Conservation (phyloP, 2,888 invertebrate genomes). For the Myopa tessellatipennis region DNA sequence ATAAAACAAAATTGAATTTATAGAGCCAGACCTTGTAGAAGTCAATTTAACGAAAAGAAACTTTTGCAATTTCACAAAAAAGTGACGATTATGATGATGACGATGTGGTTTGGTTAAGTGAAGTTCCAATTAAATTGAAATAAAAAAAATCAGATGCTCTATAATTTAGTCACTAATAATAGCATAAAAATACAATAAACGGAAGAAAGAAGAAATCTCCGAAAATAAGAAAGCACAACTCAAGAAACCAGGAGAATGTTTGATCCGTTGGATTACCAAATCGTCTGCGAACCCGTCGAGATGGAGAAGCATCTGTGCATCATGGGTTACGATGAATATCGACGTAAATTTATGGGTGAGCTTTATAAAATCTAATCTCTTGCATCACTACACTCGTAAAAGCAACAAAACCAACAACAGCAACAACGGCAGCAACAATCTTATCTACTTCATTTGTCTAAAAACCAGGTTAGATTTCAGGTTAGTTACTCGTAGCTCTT, state of each 20-base stretch:
- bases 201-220: neutral
- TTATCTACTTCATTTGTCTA: neutral
- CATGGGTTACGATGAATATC: slow-evolving; percentile 54
- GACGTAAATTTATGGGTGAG: slow-evolving; percentile 56
- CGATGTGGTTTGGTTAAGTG: too few species aligned
- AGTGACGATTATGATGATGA: too few species aligned
- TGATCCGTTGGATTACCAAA: slow-evolving; percentile 56
- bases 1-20: too few species aligned
- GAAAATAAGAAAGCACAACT: neutral
- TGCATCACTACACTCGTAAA: too few species aligned
- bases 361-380: slow-evolving; percentile 6
- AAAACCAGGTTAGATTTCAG: neutral
- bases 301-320: slow-evolving; percentile 35
- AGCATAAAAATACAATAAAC: neutral
- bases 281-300: slow-evolving; percentile 40
- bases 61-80: too few species aligned
- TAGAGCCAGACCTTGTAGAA: too few species aligned
- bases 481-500: neutral
- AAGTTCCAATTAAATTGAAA: too few species aligned
- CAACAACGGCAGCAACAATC: neutral
- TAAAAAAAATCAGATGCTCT: too few species aligned
- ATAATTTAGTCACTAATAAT: neutral
- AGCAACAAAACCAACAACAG: neutral
- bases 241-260: slow-evolving; percentile 49
- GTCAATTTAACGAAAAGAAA: too few species aligned